Conservation (phyloP, 2,113 vertebrate genomes). For the Pantherophis guttatus region DNA sequence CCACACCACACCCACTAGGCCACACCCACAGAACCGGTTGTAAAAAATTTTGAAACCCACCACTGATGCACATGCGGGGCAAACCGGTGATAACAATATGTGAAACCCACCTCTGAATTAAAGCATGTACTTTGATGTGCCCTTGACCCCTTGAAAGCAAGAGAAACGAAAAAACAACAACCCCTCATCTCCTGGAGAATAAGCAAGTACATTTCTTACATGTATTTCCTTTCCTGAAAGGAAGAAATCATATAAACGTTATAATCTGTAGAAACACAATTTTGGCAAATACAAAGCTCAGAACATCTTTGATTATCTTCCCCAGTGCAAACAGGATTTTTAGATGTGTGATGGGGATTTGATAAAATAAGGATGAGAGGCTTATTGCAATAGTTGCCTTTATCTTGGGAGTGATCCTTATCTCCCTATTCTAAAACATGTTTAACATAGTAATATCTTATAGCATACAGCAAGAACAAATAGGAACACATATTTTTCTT, state of each 20-base stretch:
- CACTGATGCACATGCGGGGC: too few relatives aligned
- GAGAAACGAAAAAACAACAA: not conserved
- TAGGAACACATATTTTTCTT: not conserved
- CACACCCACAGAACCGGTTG: too few relatives aligned
- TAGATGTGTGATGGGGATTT: not conserved
- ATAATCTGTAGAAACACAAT: conserved; percentile 8
- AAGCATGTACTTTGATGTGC: not conserved
- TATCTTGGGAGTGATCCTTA: not conserved
- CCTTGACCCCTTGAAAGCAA: not conserved
- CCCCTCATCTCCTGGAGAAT: not conserved
- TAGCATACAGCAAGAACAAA: not conserved
- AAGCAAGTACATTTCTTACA: not conserved
- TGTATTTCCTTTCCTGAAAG: not conserved
- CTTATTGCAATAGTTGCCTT: not conserved
- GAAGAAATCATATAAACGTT: not conserved
- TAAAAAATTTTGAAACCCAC: too few relatives aligned
- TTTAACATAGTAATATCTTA: not conserved
- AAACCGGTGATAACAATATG: too few relatives aligned
- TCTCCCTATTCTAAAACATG: not conserved
- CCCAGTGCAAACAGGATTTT: not conserved
- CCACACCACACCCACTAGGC: too few relatives aligned
- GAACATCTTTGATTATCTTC: not conserved
- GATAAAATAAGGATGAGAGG: not conserved
- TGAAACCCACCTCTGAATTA: too few relatives aligned
- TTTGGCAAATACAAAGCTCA: not conserved